Evolutionary conservation across 2,888 invertebrate genomes (phyloP).

Genomic region (Chouioia cunea): DNA sequence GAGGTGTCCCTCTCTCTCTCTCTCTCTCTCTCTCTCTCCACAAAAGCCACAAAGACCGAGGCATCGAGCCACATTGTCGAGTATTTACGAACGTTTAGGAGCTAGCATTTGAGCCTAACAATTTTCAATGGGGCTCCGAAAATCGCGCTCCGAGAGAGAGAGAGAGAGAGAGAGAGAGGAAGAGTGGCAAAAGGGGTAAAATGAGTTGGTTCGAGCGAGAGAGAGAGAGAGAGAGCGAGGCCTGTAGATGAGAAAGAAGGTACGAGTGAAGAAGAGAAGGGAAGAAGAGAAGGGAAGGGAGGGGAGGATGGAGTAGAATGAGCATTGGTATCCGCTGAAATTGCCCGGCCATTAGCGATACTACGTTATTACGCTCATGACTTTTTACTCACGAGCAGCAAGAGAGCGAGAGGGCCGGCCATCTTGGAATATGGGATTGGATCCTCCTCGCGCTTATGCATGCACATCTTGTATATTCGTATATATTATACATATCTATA

Average conservation of each 20-base stretch:
- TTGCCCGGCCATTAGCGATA: conserved; percentile 69
- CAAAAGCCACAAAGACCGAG: neutral
- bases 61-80: neutral
- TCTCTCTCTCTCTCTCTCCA: conserved; percentile 3
- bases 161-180: conserved; percentile 10
- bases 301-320: conserved; percentile 52
- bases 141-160: neutral
- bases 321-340: conserved; percentile 66
- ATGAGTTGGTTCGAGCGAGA: conserved; percentile 29
- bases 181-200: neutral
- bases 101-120: conserved; percentile 12
- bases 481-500: too few relatives aligned
- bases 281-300: conserved; percentile 50
- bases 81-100: conserved; percentile 33
- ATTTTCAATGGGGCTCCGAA: conserved; percentile 32
- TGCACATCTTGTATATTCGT: too few relatives aligned
- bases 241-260: conserved; percentile 44
- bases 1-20: too few relatives aligned
- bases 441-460: conserved; percentile 49
- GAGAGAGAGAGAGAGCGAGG: conserved; percentile 43
- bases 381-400: conserved; percentile 57
- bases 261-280: conserved; percentile 41
- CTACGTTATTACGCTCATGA: conserved; percentile 68
- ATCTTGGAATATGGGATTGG: conserved; percentile 66
- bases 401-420: conserved; percentile 55